Conservation (phyloP, 1,140 invertebrate genomes). For the Zaprionus vittiger region DNA sequence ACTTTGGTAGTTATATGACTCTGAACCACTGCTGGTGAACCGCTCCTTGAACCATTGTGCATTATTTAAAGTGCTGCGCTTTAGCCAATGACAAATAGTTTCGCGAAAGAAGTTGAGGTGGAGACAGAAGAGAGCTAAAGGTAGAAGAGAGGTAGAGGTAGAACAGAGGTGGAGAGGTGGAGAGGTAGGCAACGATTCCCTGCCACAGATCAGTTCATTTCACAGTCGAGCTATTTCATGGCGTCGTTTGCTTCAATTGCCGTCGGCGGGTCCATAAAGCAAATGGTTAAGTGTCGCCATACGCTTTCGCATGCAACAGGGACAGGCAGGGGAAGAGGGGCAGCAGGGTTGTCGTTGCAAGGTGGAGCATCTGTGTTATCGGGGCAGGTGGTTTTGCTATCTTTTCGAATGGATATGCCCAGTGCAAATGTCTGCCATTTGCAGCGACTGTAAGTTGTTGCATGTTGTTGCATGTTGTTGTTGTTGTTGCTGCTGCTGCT, state of each 20-base stretch:
- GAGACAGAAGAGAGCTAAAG: not conserved
- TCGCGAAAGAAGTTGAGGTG: not conserved
- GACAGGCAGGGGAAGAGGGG: too few relatives aligned
- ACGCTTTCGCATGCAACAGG: conserved; percentile 5
- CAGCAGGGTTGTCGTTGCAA: not conserved
- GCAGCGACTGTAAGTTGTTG: conserved; percentile 28
- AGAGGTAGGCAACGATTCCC: not conserved
- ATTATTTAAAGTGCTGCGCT: not conserved
- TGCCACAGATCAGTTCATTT: conserved; percentile 44
- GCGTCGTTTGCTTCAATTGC: conserved; percentile 40
- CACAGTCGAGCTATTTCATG: conserved; percentile 36
- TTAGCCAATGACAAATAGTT: conserved; percentile 15
- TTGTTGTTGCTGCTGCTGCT: too few relatives aligned
- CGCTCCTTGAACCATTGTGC: not conserved
- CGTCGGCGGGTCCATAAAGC: conserved; percentile 30
- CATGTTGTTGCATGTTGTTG: conserved; percentile 2
- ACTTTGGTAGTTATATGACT: not conserved
- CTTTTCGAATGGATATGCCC: conserved; percentile 30
- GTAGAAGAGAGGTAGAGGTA: not conserved
- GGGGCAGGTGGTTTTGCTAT: conserved; percentile 18
- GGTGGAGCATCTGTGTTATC: not conserved
- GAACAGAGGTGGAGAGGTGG: not conserved
- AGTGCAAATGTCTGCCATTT: conserved; percentile 42
- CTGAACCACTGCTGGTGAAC: not conserved
- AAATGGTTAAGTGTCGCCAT: conserved; percentile 42